These are phyloP conservation scores for Kryptopterus vitreolus DNA, from an alignment of 2,797 vertebrate genomes.

Conservation along the genomic window DNA sequence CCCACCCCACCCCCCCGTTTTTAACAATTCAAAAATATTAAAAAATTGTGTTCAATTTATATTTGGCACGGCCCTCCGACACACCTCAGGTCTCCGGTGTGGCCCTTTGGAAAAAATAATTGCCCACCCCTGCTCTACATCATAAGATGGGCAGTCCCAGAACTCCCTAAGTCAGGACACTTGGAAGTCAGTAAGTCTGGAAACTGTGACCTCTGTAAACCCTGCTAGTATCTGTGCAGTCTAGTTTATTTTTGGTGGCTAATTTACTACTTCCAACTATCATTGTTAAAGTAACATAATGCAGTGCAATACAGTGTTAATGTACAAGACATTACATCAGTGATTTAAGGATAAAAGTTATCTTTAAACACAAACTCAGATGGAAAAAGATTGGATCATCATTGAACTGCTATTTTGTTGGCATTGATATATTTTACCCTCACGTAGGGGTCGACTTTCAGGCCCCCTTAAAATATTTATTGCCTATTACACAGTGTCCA, in stretches of 20 bases:
- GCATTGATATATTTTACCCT: constrained; percentile 7
- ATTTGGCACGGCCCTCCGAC: too few species aligned
- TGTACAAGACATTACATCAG: too few species aligned
- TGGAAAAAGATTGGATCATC: not conserved
- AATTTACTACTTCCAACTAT: not conserved
- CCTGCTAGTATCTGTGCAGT: not conserved
- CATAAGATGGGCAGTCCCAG: too few species aligned
- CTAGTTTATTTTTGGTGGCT: not conserved
- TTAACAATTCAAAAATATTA: too few species aligned
- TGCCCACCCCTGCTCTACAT: too few species aligned
- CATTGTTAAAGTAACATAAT: not conserved
- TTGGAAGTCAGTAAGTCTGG: not conserved
- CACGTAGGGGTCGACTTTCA: constrained; percentile 35
- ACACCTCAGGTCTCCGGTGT: too few species aligned
- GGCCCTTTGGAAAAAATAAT: too few species aligned
- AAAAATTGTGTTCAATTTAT: too few species aligned
- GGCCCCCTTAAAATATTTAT: constrained; percentile 50
- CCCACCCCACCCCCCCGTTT: too few species aligned
- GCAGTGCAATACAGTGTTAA: not conserved
- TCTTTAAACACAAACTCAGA: not conserved
- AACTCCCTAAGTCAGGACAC: not conserved
- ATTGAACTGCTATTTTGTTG: constrained; percentile 18
- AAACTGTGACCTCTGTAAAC: not conserved
- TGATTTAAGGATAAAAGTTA: not conserved
- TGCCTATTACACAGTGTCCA: constrained; percentile 17